A percentile compares a stretch with the other conserved stretches of the same genome.
These are phyloP conservation scores for Lepus americanus DNA, from an alignment of 2,113 vertebrate genomes.

Conservation along the genomic window DNA sequence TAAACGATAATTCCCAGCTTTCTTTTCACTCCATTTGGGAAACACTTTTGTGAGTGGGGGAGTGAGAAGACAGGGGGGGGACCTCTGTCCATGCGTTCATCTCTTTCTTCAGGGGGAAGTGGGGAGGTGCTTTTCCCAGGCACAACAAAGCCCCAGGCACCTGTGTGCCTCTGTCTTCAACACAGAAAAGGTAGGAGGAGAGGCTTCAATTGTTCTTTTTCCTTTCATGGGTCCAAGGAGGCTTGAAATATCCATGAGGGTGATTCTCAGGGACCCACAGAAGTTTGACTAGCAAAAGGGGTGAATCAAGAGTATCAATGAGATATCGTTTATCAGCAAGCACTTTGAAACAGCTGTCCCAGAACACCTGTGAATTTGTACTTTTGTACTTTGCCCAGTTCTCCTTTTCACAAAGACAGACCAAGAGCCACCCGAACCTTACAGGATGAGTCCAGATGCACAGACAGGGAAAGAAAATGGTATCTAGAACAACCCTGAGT, in stretches of 20 bases:
- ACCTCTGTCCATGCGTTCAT: conserved; percentile 34
- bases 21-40: conserved; percentile 70
- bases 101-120: not conserved
- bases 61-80: conserved; percentile 4
- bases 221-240: not conserved
- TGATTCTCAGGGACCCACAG: not conserved
- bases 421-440: not conserved
- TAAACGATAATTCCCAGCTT: conserved; percentile 75
- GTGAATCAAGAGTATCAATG: not conserved
- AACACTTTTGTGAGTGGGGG: conserved; percentile 7
- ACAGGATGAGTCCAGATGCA: not conserved
- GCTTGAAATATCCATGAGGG: not conserved
- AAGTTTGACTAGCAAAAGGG: conserved; percentile 2
- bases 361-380: not conserved
- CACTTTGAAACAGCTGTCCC: not conserved
- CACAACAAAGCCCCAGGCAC: not conserved
- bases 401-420: not conserved
- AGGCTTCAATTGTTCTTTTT: not conserved
- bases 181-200: not conserved
- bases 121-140: not conserved
- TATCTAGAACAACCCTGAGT: not conserved
- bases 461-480: not conserved
- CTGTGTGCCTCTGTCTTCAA: not conserved
- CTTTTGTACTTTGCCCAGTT: not conserved
- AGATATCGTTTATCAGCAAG: not conserved